Evolutionary conservation across 2,888 invertebrate genomes (phyloP), one percentile per base, ranked within the genome.

Genomic region (Apocheima hispidaria): DNA sequence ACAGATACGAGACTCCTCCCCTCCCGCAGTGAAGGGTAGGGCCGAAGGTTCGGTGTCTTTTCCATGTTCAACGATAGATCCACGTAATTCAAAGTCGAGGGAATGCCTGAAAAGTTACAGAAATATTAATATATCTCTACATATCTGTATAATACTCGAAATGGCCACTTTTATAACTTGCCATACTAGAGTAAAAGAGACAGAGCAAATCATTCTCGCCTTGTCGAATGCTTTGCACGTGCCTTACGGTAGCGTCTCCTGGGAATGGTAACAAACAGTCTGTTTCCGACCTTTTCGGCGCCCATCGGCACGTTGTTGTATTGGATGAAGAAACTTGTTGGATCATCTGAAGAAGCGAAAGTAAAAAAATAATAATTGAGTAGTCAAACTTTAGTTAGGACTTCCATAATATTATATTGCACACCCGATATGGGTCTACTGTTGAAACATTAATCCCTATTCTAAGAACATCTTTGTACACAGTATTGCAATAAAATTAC

Each of bases 181-280:
- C 7, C 28, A 4, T 23, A 23, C 23, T 5, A 23, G 2, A 23
- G 2, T 23, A 23, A 4, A 23, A 23, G 2, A 23, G 3, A 23
- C 23, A 2, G 3, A 23, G 3, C 23, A 23, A 23, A 23, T 23
- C 23, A 23, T 23, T n/a, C n/a, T n/a, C n/a, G n/a, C n/a, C n/a
- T n/a, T n/a, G n/a, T n/a, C n/a, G n/a, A n/a, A n/a, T n/a, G n/a
- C n/a, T n/a, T n/a, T n/a, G n/a, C n/a, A n/a, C n/a, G n/a, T n/a
- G n/a, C n/a, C 74, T 77, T 59, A 90, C 94, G 94, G 23, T 90
- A 84, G 64, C 95, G 93, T 78, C 97, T 93, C 52, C 97, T 88
- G 0, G 97, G 97, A 35, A 97, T 92, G 0, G 96, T 95, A 2
- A 96, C 81, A 71, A 96, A 96, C 2, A 96, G 76, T 67, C 95